Evolutionary conservation across 1,140 invertebrate genomes (phyloP).

Genomic region (Drosophila aff.): DNA sequence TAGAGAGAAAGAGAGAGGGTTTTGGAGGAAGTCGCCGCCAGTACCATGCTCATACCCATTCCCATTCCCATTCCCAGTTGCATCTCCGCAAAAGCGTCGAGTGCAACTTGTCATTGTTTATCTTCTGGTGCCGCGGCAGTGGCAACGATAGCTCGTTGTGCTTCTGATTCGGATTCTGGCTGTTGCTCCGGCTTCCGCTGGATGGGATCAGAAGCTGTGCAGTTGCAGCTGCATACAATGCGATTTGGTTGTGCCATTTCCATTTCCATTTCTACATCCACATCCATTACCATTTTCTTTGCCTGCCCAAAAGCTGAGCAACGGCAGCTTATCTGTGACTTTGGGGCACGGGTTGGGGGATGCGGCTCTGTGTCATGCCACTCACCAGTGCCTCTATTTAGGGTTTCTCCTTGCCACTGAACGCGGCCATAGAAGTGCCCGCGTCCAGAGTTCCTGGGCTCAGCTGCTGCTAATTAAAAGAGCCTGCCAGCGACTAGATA

Average conservation of each 20-base stretch:
- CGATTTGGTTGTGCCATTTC: slow-evolving; percentile 54
- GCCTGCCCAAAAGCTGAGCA: slow-evolving; percentile 56
- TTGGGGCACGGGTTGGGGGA: background rate
- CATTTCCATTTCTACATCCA: slow-evolving; percentile 27
- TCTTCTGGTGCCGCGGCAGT: slow-evolving; percentile 30
- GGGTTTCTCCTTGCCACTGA: slow-evolving; percentile 38
- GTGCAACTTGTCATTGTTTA: slow-evolving; percentile 67
- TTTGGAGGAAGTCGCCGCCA: slow-evolving; percentile 11
- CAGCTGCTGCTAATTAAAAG: slow-evolving; percentile 62
- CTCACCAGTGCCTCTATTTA: slow-evolving; percentile 55
- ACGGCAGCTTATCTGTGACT: slow-evolving; percentile 42
- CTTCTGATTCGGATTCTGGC: slow-evolving; percentile 26
- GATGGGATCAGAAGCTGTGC: slow-evolving; percentile 22
- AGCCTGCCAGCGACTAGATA: slow-evolving; percentile 50
- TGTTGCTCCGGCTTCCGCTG: slow-evolving; percentile 43
- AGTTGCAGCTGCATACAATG: slow-evolving; percentile 49
- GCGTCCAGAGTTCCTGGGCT: slow-evolving; percentile 27
- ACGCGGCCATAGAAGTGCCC: slow-evolving; percentile 51
- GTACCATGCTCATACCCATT: slow-evolving; percentile 13
- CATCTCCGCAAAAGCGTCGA: slow-evolving; percentile 51
- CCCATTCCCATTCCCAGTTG: slow-evolving; percentile 25
- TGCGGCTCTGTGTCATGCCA: slow-evolving; percentile 43
- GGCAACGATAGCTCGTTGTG: slow-evolving; percentile 51
- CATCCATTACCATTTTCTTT: slow-evolving; percentile 40
- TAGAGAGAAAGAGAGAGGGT: background rate